Conservation (phyloP, 2,888 invertebrate genomes). For the Amblyjoppa proteus region DNA sequence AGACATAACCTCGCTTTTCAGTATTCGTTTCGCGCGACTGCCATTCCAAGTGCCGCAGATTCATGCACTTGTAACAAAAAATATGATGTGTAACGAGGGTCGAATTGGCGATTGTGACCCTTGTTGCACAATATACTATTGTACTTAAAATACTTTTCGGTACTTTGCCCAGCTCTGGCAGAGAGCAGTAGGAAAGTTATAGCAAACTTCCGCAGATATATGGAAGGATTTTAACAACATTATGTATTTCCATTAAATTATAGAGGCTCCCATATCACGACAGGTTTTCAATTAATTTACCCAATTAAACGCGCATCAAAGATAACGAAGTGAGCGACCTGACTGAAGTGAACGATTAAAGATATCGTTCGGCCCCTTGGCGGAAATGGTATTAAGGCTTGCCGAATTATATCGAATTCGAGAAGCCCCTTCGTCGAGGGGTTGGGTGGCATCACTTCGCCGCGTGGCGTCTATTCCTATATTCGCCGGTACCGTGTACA, state of each 20-base stretch:
- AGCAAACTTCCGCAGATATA: neutral
- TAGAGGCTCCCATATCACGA: neutral
- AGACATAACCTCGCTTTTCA: too few species aligned
- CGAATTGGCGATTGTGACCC: too few species aligned
- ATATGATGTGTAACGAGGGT: too few species aligned
- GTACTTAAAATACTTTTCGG: too few species aligned
- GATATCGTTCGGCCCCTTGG: conserved; percentile 17
- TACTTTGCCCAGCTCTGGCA: too few species aligned
- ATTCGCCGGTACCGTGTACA: conserved; percentile 4
- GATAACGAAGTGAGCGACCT: conserved; percentile 8
- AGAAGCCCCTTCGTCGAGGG: conserved; percentile 1
- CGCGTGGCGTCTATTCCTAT: conserved; percentile 28
- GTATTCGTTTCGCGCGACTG: too few species aligned
- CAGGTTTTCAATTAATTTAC: conserved; percentile 25
- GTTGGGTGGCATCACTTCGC: conserved; percentile 25
- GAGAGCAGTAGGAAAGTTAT: too few species aligned
- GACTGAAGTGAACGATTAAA: conserved; percentile 8
- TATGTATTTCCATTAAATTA: conserved; percentile 36
- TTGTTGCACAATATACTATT: too few species aligned
- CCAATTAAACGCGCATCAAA: neutral
- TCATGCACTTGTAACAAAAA: too few species aligned
- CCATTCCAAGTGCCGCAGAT: too few species aligned
- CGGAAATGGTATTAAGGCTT: conserved; percentile 30
- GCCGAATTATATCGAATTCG: conserved; percentile 40
- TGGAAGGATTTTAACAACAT: neutral